Evolutionary conservation across 2,113 vertebrate genomes (phyloP).

Genomic region (Alosa alosa): DNA sequence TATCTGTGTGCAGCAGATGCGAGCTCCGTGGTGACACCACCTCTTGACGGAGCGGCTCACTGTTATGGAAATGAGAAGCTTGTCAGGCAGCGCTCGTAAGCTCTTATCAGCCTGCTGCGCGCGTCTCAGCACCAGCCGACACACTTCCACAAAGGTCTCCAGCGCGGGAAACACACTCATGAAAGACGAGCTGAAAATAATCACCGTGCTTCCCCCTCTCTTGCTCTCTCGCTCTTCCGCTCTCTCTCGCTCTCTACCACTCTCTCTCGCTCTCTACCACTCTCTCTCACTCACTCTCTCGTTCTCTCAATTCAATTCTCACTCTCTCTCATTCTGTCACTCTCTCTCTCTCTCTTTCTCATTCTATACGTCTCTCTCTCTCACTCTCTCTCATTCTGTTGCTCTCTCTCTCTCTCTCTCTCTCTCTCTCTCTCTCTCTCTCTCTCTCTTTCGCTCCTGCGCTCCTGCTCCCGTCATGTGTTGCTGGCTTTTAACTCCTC

Average conservation of each 20-base stretch:
- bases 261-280: neutral
- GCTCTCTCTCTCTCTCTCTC: slow-evolving; percentile 42
- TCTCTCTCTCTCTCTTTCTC: neutral
- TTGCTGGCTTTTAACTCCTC: neutral
- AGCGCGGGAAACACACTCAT: neutral
- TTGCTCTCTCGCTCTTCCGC: too few relatives aligned
- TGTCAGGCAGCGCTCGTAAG: neutral
- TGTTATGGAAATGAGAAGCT: neutral
- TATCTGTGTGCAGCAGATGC: too few relatives aligned
- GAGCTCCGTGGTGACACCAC: too few relatives aligned
- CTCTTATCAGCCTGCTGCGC: too few relatives aligned
- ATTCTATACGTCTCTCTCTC: neutral
- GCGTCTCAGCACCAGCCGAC: neutral
- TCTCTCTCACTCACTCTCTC: neutral
- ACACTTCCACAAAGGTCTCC: neutral
- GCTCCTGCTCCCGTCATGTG: neutral
- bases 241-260: neutral
- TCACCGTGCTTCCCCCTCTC: slow-evolving; percentile 45
- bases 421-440: slow-evolving; percentile 52
- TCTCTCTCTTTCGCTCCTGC: neutral
- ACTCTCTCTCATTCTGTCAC: slow-evolving; percentile 23
- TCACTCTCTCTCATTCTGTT: slow-evolving; percentile 21
- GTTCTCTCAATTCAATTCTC: neutral
- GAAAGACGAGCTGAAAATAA: neutral
- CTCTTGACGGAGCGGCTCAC: neutral